phyloP scores from a whole-genome alignment of 2,113 vertebrate genomes.

The Brachypodius melanocephalos region DNA sequence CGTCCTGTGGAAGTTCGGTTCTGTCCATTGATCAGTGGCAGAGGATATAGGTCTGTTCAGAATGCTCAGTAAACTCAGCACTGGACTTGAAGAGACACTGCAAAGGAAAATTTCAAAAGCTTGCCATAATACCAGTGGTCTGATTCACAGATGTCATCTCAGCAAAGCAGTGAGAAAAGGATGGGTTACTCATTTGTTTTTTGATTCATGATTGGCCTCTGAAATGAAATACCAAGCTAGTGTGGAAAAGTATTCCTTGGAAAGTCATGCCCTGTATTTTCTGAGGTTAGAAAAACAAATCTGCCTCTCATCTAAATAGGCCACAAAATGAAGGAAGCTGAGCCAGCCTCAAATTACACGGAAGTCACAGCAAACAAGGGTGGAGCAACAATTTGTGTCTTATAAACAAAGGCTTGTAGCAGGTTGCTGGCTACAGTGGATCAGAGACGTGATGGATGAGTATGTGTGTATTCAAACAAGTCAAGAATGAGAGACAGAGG shows the following conservation, averaged over 20 bases:
- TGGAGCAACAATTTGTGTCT: background rate
- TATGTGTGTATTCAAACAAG: background rate
- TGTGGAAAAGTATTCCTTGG: background rate
- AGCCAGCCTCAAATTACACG: background rate
- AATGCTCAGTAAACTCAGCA: background rate
- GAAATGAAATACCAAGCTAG: background rate
- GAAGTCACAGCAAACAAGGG: background rate
- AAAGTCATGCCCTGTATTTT: background rate
- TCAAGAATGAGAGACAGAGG: background rate
- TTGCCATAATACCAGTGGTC: background rate
- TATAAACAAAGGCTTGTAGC: background rate
- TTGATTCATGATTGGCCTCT: background rate
- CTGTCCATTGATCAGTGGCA: background rate
- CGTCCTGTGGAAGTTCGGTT: background rate
- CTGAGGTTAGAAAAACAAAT: background rate
- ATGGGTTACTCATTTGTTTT: background rate
- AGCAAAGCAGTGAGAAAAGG: background rate
- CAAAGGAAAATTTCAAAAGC: background rate
- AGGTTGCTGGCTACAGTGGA: background rate
- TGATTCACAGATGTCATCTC: background rate
- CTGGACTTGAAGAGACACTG: background rate
- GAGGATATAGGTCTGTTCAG: background rate
- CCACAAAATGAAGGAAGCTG: background rate
- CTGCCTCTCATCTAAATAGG: background rate
- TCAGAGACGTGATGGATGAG: background rate